phyloP scores from a whole-genome alignment of 2,113 vertebrate species.

The Lichenostomus cassidix region DNA sequence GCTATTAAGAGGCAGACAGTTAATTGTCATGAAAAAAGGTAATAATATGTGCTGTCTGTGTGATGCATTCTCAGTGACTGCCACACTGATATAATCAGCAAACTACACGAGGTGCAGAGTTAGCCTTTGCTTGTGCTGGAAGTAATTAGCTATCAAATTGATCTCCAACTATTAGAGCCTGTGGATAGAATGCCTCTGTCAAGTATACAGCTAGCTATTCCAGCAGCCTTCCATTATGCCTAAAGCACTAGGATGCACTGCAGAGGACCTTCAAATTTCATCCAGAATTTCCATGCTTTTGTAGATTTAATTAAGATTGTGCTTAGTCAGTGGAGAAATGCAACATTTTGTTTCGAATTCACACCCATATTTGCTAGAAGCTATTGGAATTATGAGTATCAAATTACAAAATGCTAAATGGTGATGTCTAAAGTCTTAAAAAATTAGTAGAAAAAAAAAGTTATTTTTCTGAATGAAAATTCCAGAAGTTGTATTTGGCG shows the following conservation, averaged over 20 bases:
- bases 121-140: neutral
- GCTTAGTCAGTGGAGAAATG: neutral
- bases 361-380: neutral
- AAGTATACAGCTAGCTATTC: neutral
- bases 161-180: neutral
- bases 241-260: neutral
- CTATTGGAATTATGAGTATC: neutral
- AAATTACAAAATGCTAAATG: neutral
- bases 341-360: neutral
- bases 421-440: neutral
- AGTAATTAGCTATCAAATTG: constrained; percentile 4
- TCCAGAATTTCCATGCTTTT: neutral
- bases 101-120: neutral
- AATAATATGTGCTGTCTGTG: neutral
- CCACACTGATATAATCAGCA: neutral
- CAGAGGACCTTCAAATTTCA: neutral
- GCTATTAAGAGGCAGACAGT: constrained; percentile 1
- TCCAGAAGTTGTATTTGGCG: neutral
- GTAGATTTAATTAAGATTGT: constrained; percentile 15
- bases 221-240: neutral
- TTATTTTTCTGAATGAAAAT: neutral
- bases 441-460: neutral
- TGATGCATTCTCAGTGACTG: neutral
- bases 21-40: constrained; percentile 13
- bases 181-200: neutral